These are phyloP conservation scores for Synergus itoensis DNA, from an alignment of 2,888 invertebrate species.

Conservation along the genomic window DNA sequence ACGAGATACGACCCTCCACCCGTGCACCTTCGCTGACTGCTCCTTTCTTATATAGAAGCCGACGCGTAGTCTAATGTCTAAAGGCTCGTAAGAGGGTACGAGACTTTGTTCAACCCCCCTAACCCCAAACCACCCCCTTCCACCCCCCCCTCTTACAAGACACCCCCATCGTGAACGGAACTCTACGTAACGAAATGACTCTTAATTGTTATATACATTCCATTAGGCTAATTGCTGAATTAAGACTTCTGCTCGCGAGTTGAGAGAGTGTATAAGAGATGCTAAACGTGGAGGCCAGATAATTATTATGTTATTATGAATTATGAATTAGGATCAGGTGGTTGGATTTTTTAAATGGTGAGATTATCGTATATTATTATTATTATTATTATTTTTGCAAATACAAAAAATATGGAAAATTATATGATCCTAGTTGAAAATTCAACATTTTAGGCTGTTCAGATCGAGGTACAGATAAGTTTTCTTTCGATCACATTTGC, in stretches of 20 bases:
- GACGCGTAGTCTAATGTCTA: slow-evolving; percentile 56
- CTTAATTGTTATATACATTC: slow-evolving; percentile 78
- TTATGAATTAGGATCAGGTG: slow-evolving; percentile 48
- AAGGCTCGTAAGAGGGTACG: slow-evolving; percentile 65
- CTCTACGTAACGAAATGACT: slow-evolving; percentile 70
- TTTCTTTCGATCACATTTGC: no score
- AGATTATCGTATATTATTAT: background rate
- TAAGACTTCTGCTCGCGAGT: slow-evolving; percentile 71
- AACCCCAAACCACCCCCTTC: background rate
- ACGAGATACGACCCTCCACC: slow-evolving; percentile 72
- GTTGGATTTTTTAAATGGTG: background rate
- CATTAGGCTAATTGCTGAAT: slow-evolving; percentile 78
- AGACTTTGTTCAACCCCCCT: slow-evolving; percentile 53
- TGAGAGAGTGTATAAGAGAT: slow-evolving; percentile 56
- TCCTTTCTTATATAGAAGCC: slow-evolving; percentile 52
- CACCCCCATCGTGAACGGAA: slow-evolving; percentile 54
- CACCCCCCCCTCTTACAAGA: slow-evolving; percentile 37
- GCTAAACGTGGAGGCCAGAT: slow-evolving; percentile 58
- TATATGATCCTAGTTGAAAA: no score
- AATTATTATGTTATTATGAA: slow-evolving; percentile 65
- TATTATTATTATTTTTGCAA: no score
- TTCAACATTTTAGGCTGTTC: no score
- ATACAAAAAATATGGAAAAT: no score
- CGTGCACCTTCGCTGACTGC: slow-evolving; percentile 47
- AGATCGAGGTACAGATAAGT: no score